phyloP scores from a whole-genome alignment of 2,797 vertebrate species.

The Crenichthys baileyi region DNA sequence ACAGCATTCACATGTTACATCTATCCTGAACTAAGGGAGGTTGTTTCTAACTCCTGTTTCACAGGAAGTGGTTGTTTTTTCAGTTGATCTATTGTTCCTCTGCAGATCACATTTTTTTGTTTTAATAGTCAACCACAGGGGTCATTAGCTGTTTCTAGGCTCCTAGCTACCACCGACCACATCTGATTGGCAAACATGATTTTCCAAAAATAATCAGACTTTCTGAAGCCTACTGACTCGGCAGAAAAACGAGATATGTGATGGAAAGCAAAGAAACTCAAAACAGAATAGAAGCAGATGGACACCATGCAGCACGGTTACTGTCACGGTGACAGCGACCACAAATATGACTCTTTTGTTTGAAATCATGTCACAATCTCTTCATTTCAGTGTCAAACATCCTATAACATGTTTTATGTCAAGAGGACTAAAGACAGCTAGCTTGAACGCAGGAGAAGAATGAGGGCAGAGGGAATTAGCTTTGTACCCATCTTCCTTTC shows the following conservation, averaged over 20 bases:
- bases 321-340: slow-evolving; percentile 49
- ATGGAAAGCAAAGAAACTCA: slow-evolving; percentile 33
- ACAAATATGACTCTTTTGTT: slow-evolving; percentile 62
- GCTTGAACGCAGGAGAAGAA: slow-evolving; percentile 30
- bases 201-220: slow-evolving; percentile 16
- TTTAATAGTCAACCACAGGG: too few relatives aligned
- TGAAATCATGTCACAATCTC: slow-evolving; percentile 55
- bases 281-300: slow-evolving; percentile 17
- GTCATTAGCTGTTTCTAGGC: too few relatives aligned
- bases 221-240: not conserved
- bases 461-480: slow-evolving; percentile 68
- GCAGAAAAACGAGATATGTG: not conserved
- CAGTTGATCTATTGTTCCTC: not conserved
- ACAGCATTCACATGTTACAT: not conserved
- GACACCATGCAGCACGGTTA: slow-evolving; percentile 23
- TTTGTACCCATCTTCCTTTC: slow-evolving; percentile 56
- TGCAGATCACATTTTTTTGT: not conserved
- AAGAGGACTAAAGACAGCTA: slow-evolving; percentile 55
- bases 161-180: slow-evolving; percentile 2
- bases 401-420: slow-evolving; percentile 37
- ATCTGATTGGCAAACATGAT: slow-evolving; percentile 9
- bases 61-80: not conserved
- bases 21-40: not conserved
- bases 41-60: not conserved
- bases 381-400: slow-evolving; percentile 61